Percentiles rank a stretch among this genome's conserved stretches.
Conservation (phyloP, 2,797 vertebrate genomes). For the Trachurus trachurus region DNA sequence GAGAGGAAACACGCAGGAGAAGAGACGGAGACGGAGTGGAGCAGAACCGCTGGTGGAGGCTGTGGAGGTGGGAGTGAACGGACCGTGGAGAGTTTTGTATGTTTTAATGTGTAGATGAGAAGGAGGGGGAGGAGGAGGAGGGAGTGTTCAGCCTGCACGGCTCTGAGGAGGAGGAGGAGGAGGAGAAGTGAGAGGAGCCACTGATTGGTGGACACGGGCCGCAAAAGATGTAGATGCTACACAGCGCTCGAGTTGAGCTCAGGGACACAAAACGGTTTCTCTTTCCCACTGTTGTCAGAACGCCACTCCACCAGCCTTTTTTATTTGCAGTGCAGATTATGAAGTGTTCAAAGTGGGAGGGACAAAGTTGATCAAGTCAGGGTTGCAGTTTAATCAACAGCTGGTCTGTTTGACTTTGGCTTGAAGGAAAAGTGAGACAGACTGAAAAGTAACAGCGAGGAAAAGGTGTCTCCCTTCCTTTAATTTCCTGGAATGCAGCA, state of each 20-base stretch:
- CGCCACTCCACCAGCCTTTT: not conserved
- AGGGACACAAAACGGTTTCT: too few relatives aligned
- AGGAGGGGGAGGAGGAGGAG: constrained; percentile 20
- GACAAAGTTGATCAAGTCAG: constrained; percentile 30
- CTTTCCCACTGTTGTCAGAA: not conserved
- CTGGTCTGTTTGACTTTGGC: constrained; percentile 11
- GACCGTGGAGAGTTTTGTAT: not conserved
- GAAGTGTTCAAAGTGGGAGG: not conserved
- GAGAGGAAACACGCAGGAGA: constrained; percentile 44
- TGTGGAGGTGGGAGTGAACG: constrained; percentile 52
- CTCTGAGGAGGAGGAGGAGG: not conserved
- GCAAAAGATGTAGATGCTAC: constrained; percentile 32
- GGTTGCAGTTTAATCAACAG: constrained; percentile 24
- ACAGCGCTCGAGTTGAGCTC: not conserved
- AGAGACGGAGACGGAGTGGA: constrained; percentile 1
- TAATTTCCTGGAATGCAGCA: constrained; percentile 6
- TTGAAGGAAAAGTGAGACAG: constrained; percentile 1
- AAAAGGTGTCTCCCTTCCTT: constrained; percentile 11
- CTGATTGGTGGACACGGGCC: constrained; percentile 61
- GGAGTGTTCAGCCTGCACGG: constrained; percentile 20
- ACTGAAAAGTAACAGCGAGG: not conserved
- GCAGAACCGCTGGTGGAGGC: constrained; percentile 36
- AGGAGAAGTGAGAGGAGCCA: constrained; percentile 5
- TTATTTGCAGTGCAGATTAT: not conserved
- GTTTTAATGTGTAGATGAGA: constrained; percentile 28